Conservation (phyloP, 2,113 vertebrate species). For the Macroglossus sobrinus region DNA sequence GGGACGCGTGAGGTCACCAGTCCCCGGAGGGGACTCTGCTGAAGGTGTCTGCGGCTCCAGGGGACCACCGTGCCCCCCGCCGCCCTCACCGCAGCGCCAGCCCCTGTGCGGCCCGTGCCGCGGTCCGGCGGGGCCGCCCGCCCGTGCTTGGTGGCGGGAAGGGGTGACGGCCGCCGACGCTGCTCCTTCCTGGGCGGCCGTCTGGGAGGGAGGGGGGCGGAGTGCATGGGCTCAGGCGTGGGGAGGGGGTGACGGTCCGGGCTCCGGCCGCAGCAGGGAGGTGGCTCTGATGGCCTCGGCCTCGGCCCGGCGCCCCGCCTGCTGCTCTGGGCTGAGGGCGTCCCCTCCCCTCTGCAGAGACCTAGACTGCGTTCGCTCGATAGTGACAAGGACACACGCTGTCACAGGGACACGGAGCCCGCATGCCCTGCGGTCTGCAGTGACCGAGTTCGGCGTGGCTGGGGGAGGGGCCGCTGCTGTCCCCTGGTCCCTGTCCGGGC, state of each 20-base stretch:
- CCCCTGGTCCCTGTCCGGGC: too few relatives aligned
- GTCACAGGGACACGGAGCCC: background rate
- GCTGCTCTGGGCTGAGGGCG: background rate
- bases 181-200: background rate
- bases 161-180: background rate
- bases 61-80: background rate
- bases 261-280: background rate
- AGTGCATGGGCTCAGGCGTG: background rate
- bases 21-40: too few relatives aligned
- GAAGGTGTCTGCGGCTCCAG: background rate
- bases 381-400: background rate
- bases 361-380: background rate
- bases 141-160: background rate
- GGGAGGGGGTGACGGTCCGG: background rate
- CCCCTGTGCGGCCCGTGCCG: background rate
- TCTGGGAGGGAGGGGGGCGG: background rate
- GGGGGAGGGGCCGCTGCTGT: background rate
- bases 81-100: background rate
- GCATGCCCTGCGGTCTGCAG: background rate
- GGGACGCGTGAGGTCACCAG: rapidly evolving
- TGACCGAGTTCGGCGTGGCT: background rate
- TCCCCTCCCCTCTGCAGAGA: background rate
- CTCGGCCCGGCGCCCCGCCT: background rate
- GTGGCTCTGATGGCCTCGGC: background rate
- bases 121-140: background rate